Percentiles rank a stretch among this genome's conserved stretches.
Conservation (phyloP, 2,888 invertebrate species). For the Caenorhabditis angaria region DNA sequence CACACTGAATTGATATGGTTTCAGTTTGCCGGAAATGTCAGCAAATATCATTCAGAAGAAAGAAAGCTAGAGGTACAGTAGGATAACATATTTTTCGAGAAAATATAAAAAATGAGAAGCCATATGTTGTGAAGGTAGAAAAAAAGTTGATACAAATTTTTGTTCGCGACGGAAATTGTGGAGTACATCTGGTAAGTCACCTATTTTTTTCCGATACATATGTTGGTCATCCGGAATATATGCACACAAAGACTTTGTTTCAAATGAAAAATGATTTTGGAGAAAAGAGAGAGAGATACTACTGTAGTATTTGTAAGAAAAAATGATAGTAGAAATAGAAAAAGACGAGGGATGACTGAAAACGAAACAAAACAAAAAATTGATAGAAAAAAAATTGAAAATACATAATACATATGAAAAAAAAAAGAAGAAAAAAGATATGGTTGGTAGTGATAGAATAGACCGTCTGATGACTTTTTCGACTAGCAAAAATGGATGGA, state of each 20-base stretch:
- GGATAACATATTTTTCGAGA: background rate
- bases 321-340: too few species aligned
- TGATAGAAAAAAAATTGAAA: background rate
- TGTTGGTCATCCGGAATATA: background rate
- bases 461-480: background rate
- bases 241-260: background rate
- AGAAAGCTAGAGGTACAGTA: background rate
- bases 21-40: too few species aligned
- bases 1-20: too few species aligned
- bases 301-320: too few species aligned
- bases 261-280: background rate
- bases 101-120: background rate
- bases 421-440: conserved; percentile 4
- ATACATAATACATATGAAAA: conserved; percentile 1
- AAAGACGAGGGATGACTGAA: background rate
- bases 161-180: background rate
- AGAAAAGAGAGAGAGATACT: too few species aligned
- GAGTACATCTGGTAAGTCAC: conserved; percentile 2
- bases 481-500: conserved; percentile 2
- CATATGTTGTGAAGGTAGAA: background rate
- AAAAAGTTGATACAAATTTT: conserved; percentile 1
- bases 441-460: conserved; percentile 2
- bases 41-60: too few species aligned
- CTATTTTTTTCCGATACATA: background rate
- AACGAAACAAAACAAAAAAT: background rate